Conservation (phyloP, 2,888 invertebrate species). For the Dryobotodes eremita region DNA sequence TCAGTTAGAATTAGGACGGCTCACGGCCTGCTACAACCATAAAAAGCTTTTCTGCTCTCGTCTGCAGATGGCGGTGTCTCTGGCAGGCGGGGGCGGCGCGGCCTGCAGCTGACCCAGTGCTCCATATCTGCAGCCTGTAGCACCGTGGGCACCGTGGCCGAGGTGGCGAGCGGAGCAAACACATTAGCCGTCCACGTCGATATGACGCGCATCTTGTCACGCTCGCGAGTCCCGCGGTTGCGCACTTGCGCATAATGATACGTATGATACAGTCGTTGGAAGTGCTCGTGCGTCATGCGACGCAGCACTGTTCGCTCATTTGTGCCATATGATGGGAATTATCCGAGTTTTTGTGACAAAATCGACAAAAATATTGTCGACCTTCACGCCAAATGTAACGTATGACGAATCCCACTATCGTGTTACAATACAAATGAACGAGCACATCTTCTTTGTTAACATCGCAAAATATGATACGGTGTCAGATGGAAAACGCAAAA, state of each 20-base stretch:
- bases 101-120: constrained; percentile 24
- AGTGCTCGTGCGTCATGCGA: constrained; percentile 12
- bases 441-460: constrained; percentile 9
- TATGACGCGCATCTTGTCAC: not conserved
- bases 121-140: constrained; percentile 10
- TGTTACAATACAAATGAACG: constrained; percentile 16
- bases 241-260: not conserved
- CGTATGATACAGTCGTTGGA: not conserved
- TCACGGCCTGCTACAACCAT: not conserved
- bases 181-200: not conserved
- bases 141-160: not conserved
- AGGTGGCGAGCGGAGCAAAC: not conserved
- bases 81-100: not conserved
- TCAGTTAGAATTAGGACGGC: not conserved
- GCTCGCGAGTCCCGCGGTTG: not conserved
- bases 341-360: constrained; percentile 4
- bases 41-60: constrained; percentile 12
- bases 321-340: constrained; percentile 7
- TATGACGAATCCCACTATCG: not conserved
- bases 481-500: not conserved
- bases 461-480: not conserved
- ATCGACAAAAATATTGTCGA: constrained; percentile 13
- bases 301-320: not conserved
- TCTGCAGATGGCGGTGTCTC: not conserved
- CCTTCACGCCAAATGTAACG: not conserved